phyloP scores from a whole-genome alignment of 1,140 invertebrate genomes.

The Arctopsyche grandis region DNA sequence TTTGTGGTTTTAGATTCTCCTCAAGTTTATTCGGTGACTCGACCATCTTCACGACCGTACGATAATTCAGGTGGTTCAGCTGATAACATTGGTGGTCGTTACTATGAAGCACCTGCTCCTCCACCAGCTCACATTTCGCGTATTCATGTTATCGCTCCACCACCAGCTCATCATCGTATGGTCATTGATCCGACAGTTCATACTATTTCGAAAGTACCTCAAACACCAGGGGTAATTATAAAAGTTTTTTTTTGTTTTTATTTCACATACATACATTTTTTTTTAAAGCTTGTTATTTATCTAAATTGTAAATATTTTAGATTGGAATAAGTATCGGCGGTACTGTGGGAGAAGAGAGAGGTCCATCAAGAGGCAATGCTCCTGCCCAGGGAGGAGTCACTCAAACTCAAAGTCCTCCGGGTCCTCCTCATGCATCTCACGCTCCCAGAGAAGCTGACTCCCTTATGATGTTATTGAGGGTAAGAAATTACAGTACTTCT shows the following conservation, averaged over 20 bases:
- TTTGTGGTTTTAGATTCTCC: constrained; percentile 69
- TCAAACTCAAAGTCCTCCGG: constrained; percentile 61
- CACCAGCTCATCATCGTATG: constrained; percentile 43
- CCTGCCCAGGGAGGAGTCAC: constrained; percentile 58
- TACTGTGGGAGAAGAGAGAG: constrained; percentile 56
- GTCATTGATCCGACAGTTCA: constrained; percentile 32
- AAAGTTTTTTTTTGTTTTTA: background rate
- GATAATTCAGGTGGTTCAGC: constrained; percentile 62
- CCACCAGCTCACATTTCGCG: constrained; percentile 72
- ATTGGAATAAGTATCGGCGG: constrained; percentile 55
- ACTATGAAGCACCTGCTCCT: constrained; percentile 68
- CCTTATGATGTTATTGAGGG: constrained; percentile 78
- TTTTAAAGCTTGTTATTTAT: background rate
- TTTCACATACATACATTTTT: background rate
- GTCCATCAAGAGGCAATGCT: constrained; percentile 55
- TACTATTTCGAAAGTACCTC: constrained; percentile 29
- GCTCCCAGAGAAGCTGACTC: constrained; percentile 82
- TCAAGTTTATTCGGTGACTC: constrained; percentile 72
- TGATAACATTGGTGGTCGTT: constrained; percentile 60
- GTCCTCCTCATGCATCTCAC: constrained; percentile 78
- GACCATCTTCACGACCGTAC: constrained; percentile 46
- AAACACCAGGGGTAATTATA: constrained; percentile 42
- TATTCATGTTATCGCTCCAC: constrained; percentile 48
- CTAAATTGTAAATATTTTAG: background rate
- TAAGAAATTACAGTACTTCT: too few relatives aligned